These are phyloP conservation scores for Varanus salvator DNA, from an alignment of 2,113 vertebrate genomes.

Conservation along the genomic window DNA sequence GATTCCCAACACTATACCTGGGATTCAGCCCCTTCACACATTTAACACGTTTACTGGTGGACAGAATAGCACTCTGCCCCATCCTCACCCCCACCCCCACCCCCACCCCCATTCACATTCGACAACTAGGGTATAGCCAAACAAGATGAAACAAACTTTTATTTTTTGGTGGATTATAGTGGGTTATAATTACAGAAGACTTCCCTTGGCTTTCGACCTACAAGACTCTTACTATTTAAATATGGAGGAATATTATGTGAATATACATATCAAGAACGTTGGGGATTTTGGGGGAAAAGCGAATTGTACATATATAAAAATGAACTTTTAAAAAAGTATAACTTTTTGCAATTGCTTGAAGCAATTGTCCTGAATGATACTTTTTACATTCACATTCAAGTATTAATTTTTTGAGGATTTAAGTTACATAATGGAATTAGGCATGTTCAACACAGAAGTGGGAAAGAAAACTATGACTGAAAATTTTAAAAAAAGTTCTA, in stretches of 20 bases:
- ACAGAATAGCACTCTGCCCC: conserved; percentile 98
- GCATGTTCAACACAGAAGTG: conserved; percentile 85
- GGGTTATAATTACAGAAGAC: conserved; percentile 77
- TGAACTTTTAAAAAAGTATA: conserved; percentile 75
- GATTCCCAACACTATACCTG: conserved; percentile 98
- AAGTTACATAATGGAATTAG: conserved; percentile 86
- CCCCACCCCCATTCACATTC: conserved; percentile 98
- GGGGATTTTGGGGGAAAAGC: conserved; percentile 77
- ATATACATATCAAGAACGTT: conserved; percentile 86
- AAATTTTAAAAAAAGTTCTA: conserved; percentile 77
- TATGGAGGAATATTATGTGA: conserved; percentile 85
- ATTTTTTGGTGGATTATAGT: conserved; percentile 86
- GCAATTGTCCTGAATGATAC: conserved; percentile 85
- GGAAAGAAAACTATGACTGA: conserved; percentile 82
- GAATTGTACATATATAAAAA: conserved; percentile 84
- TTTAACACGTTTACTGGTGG: conserved; percentile 95
- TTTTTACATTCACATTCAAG: conserved; percentile 85
- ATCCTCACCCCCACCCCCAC: conserved; percentile 81
- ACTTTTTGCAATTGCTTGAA: conserved; percentile 81
- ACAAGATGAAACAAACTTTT: conserved; percentile 82
- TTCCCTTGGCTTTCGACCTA: conserved; percentile 85
- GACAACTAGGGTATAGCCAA: conserved; percentile 99
- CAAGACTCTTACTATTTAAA: conserved; percentile 86
- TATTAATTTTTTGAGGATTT: conserved; percentile 90
- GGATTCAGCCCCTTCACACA: conserved; percentile 93